Base-by-base conservation (phyloP, 2,888 invertebrate genomes). In the Scaeva pyrastri region DNA sequence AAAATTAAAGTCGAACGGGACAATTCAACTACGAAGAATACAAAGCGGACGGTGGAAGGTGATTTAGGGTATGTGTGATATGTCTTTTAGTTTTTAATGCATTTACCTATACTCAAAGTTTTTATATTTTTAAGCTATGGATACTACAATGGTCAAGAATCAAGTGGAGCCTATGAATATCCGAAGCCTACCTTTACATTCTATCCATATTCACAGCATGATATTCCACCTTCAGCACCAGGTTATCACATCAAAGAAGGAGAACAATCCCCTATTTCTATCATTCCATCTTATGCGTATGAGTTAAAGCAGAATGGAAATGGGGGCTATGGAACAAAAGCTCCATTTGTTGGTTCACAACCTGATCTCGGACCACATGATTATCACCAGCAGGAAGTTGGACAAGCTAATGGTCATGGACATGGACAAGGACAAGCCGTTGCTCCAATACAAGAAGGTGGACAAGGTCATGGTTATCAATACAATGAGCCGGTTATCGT, bases 41-140 rank as follows among this genome's bases (percentile, higher is more conserved):
- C 88, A 55, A 96, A 96, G 90, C 93, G 96, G 88, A 96, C 96
- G 0, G 95, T 96, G 14, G 96, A 96, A 88, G 94, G 94, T 0
- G 95, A 95, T 62, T 92, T 96, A 12, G 96, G 96, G 77, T 96
- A 95, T 90, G 96, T 21, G 2, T 8, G 11, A 39, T 14, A 52
- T 14, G 1, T 23, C 2, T 52, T n/a, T 1, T 8, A 11, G 19
- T 39, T 60, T 66, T 45, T n/a, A n/a, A n/a, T n/a, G n/a, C 55
- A 14, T 19, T 8, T 7, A 16, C 19, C n/a, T n/a, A n/a, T 36
- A 1, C 4, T 16, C n/a, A n/a, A n/a, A 6, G 0, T 16, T 3
- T 12, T 45, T 70, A 0, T 16, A n/a, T 14, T 23, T 14, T 19
- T 74, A 88, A 93, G 93, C 0, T 93, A 93, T 86, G 93, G 92